phyloP scores from a whole-genome alignment of 2,797 vertebrate genomes.

The Coregonus ussuriensis region DNA sequence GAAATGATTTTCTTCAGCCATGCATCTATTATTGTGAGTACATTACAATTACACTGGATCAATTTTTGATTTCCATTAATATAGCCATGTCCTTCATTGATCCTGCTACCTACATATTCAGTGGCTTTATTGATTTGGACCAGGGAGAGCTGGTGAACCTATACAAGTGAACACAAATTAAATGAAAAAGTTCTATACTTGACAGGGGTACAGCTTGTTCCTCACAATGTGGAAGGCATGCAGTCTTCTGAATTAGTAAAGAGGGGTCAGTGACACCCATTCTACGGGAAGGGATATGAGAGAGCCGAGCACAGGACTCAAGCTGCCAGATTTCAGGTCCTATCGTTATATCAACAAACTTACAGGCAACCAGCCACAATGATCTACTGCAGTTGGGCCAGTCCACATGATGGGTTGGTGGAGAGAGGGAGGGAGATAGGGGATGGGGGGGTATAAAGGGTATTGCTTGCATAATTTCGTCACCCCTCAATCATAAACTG shows the following conservation, averaged over 20 bases:
- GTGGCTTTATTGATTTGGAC: constrained; percentile 47
- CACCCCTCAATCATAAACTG: constrained; percentile 17
- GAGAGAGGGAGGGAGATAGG: neutral
- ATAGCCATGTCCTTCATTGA: constrained; percentile 48
- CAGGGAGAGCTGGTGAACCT: constrained; percentile 23
- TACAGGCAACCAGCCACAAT: neutral
- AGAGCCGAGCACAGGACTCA: constrained; percentile 20
- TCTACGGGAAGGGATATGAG: constrained; percentile 41
- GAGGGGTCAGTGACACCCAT: constrained; percentile 65
- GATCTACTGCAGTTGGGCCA: neutral
- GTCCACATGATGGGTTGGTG: neutral
- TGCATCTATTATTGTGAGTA: constrained; percentile 43
- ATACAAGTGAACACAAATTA: constrained; percentile 52
- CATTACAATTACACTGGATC: constrained; percentile 53
- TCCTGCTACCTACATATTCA: constrained; percentile 31
- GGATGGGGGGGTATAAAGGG: neutral
- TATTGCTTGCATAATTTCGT: constrained; percentile 6
- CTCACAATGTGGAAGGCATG: constrained; percentile 41
- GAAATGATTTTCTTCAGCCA: constrained; percentile 11
- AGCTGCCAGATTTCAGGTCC: constrained; percentile 36
- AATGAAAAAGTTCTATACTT: constrained; percentile 45
- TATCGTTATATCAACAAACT: constrained; percentile 10
- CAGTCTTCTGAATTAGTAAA: constrained; percentile 64
- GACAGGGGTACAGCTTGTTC: constrained; percentile 35
- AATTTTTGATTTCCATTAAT: constrained; percentile 61